Base-by-base conservation (phyloP, 2,113 vertebrate species). In the Entelurus aequoreus region DNA sequence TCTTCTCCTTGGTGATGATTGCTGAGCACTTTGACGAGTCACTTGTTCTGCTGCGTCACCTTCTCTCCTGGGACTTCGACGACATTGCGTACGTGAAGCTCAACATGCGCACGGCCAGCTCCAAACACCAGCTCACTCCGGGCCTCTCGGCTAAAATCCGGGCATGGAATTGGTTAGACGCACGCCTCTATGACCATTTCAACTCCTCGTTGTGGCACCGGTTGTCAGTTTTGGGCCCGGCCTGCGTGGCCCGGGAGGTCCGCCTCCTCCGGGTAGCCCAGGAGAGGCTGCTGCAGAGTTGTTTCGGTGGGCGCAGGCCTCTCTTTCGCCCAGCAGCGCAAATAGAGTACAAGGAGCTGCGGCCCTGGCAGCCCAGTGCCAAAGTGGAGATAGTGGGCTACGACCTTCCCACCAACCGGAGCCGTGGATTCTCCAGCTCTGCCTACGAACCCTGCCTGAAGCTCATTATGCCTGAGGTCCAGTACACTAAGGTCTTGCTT, bases 11-110 rank as follows among this genome's bases (percentile, higher is more conserved):
- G 7, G 94, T 94, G 56, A 94, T 94, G 94, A 93, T 95, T 15
- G 82, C 93, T 0, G 93, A 94, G 76, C 87, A 93, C 80, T 95
- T 95, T 42, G 94, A 94, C 6, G 93, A 95, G 84, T 95, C 93
- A 0, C 78, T 95, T 40, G 88, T 95, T 68, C 89, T 95, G 48
- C 84, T 94, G 16, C 89, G 92, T 8, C 92, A 85, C 14, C 89
- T 94, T 15, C 86, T 95, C 51, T 87, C 90, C 57, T 95, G 94
- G 93, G 92, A 94, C 46, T 80, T 92, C 71, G 90, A 94, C 0
- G 94, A 95, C 62, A 76, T 95, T 28, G 78, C 93, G 11, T 95
- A 94, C 11, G 74, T 93, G 14, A 93, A 92, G 72, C 91, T 93
- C 61, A 95, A 94, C 84, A 92, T 93, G 88, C 89, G 94, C n/a